These are phyloP conservation scores for Helogale parvula DNA, from an alignment of 2,113 vertebrate species.

Conservation along the genomic window DNA sequence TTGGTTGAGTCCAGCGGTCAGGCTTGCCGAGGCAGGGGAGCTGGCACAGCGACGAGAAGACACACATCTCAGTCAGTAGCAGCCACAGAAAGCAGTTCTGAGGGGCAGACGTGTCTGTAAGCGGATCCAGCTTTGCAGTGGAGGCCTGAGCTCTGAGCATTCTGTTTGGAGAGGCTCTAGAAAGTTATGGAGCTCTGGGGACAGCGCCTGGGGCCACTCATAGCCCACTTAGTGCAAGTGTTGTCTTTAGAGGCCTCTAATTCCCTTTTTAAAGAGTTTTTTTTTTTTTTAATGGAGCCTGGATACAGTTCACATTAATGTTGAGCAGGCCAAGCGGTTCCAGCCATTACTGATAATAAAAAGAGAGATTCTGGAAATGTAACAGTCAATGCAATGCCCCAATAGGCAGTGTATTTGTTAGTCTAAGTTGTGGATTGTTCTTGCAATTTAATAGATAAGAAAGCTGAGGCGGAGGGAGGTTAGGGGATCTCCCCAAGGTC, in stretches of 20 bases:
- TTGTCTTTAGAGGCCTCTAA: conserved; percentile 50
- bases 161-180: not conserved
- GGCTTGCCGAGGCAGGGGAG: not conserved
- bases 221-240: conserved; percentile 35
- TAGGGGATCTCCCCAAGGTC: not conserved
- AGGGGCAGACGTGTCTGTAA: not conserved
- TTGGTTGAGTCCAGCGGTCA: not conserved
- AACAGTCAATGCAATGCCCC: not conserved
- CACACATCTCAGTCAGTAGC: not conserved
- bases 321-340: not conserved
- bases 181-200: conserved; percentile 45
- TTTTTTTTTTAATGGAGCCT: not conserved
- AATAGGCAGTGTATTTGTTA: not conserved
- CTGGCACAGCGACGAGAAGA: not conserved
- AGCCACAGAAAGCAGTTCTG: not conserved
- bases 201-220: not conserved
- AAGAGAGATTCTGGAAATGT: not conserved
- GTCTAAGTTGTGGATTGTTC: not conserved
- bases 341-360: not conserved
- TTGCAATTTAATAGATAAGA: not conserved
- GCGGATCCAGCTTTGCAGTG: not conserved
- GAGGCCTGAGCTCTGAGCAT: not conserved
- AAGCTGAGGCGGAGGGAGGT: not conserved
- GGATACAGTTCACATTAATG: not conserved
- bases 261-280: conserved; percentile 46